Evolutionary conservation across 2,888 invertebrate genomes (phyloP).

Genomic region (Rhingia campestris): DNA sequence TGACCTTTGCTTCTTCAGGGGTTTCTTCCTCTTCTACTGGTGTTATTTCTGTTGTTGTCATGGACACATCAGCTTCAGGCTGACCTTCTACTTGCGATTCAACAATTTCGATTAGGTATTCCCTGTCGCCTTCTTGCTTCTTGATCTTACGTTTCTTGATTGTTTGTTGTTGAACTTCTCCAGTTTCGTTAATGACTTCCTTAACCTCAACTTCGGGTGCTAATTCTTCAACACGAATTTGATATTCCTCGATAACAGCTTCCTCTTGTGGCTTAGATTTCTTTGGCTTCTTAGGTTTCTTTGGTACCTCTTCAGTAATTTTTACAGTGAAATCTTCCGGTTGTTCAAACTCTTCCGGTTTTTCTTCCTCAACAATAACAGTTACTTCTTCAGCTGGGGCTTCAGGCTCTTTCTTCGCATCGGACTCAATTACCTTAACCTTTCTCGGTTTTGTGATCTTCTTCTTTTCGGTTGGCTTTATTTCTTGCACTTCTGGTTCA

Average conservation of each 20-base stretch:
- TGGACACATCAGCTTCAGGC: constrained; percentile 80
- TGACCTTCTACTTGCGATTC: constrained; percentile 82
- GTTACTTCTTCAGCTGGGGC: constrained; percentile 72
- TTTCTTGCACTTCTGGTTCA: constrained; percentile 72
- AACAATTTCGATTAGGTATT: constrained; percentile 82
- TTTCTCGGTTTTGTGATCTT: constrained; percentile 81
- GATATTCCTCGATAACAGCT: constrained; percentile 75
- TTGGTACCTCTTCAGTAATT: constrained; percentile 61
- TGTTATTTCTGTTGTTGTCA: constrained; percentile 77
- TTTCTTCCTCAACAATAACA: constrained; percentile 77
- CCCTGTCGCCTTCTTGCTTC: constrained; percentile 82
- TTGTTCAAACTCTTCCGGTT: constrained; percentile 76
- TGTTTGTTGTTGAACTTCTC: constrained; percentile 78
- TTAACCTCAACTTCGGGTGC: constrained; percentile 81
- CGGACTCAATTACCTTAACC: constrained; percentile 78
- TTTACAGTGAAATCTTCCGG: constrained; percentile 78
- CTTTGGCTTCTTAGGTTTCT: constrained; percentile 75
- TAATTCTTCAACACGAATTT: constrained; percentile 78
- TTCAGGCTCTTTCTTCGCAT: constrained; percentile 83
- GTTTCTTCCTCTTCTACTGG: constrained; percentile 71
- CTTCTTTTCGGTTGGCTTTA: constrained; percentile 68
- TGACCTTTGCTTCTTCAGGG: constrained; percentile 73
- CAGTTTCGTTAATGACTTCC: constrained; percentile 80
- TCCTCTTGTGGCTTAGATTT: constrained; percentile 65
- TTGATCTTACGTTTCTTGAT: constrained; percentile 81